Evolutionary conservation across 2,797 vertebrate species (phyloP).

Genomic region (Emys orbicularis): DNA sequence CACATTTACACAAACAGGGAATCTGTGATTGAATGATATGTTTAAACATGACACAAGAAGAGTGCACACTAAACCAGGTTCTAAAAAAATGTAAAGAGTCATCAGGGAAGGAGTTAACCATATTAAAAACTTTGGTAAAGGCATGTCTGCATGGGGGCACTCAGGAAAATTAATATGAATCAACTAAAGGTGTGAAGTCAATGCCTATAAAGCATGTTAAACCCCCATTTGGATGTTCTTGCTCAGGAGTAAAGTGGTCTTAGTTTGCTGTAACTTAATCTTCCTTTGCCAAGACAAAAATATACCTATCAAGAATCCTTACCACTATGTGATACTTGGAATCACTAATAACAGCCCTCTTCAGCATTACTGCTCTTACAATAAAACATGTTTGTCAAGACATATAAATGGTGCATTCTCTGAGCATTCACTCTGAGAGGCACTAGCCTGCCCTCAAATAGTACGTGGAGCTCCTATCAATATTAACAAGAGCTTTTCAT

Average conservation of each 20-base stretch:
- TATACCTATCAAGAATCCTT: not conserved
- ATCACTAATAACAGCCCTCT: not conserved
- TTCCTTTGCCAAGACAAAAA: not conserved
- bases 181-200: not conserved
- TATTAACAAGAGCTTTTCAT: not conserved
- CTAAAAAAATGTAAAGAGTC: not conserved
- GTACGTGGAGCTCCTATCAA: not conserved
- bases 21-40: not conserved
- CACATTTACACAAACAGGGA: not conserved
- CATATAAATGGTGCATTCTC: not conserved
- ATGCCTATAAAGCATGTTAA: not conserved
- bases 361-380: not conserved
- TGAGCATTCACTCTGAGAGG: not conserved
- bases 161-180: not conserved
- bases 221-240: not conserved
- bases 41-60: not conserved
- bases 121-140: not conserved
- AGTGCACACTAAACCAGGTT: not conserved
- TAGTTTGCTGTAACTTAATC: not conserved
- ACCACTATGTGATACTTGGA: rapidly evolving
- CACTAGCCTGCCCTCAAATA: not conserved
- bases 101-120: not conserved
- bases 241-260: not conserved
- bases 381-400: too few species aligned
- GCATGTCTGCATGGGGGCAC: not conserved